Base-by-base conservation (phyloP, 2,113 vertebrate species). In the Bungarus multicinctus region DNA sequence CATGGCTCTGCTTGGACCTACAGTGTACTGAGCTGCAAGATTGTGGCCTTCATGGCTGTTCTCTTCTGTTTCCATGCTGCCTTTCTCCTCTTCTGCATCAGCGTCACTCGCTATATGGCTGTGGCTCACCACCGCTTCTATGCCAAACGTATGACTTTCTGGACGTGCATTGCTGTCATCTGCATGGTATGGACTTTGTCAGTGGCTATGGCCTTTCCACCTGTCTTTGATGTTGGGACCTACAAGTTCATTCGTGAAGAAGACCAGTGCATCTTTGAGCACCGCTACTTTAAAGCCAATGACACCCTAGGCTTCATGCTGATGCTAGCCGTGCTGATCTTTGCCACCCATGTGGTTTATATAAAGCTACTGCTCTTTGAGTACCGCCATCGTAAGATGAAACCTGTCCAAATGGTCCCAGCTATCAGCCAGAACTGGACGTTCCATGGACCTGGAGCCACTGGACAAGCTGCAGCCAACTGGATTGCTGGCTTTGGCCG, bases 381-480 rank as follows among this genome's bases (percentile, higher is more conserved):
- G 96, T 99, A 99, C 95, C 97, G 98, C 96, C 98, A 99, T 97
- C 98, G 99, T 94, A 99, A 99, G 98, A 99, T 99, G 98, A 99
- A 99, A 97, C 98, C 99, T 0, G 98, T 99, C 95, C 99, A 99
- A 97, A 98, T 99, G 95, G 98, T 99, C 92, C 99, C 99, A 2
- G 99, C 99, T 87, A 99, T 99, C 97, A 99, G 99, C 97, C 98
- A 99, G 97, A 99, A 99, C 97, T 99, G 99, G 98, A 99, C 99
- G 97, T 99, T 99, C 97, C 98, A 99, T 90, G 99, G 99, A 94
- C 99, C 98, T 2, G 99, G 99, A 87, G 99, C 99, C 96, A 99
- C 98, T 0, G 99, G 99, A 93, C 99, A 99, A 97, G 99, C 99
- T 6, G 99, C 99, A 12, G 99, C 98, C 94, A 99, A 99, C 96